phyloP scores from a whole-genome alignment of 2,888 invertebrate species.

The Bursaphelenchus okinawaensis region DNA sequence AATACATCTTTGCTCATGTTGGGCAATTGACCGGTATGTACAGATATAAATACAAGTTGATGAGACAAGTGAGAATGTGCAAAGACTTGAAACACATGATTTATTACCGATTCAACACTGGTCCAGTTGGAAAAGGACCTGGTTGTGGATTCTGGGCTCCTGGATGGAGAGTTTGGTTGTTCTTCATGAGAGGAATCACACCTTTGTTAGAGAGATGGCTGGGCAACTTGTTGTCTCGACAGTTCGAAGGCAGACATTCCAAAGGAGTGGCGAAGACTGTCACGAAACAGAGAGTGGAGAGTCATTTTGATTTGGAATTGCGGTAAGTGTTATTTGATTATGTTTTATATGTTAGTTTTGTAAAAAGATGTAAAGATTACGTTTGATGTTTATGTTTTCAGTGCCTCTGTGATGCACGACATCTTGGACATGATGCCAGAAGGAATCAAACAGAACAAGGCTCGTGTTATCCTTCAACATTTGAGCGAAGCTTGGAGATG shows the following conservation, averaged over 20 bases:
- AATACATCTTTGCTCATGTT: constrained; percentile 98
- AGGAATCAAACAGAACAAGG: constrained; percentile 99
- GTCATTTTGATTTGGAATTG: constrained; percentile 96
- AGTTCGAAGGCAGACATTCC: constrained; percentile 97
- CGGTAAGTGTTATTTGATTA: constrained; percentile 61
- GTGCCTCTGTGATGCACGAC: constrained; percentile 69
- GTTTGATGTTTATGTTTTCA: constrained; percentile 22
- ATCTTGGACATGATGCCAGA: constrained; percentile 99
- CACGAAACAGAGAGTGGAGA: constrained; percentile 97
- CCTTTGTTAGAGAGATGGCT: constrained; percentile 95
- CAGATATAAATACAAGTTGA: constrained; percentile 51
- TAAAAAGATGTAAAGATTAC: neutral
- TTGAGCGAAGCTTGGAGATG: constrained; percentile 98
- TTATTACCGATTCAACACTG: constrained; percentile 73
- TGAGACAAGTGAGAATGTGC: constrained; percentile 75
- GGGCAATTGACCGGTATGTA: constrained; percentile 84
- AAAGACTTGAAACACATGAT: constrained; percentile 98
- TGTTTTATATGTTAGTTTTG: neutral
- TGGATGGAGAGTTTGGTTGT: constrained; percentile 98
- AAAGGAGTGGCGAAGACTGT: constrained; percentile 98
- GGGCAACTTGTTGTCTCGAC: constrained; percentile 93
- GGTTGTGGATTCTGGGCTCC: constrained; percentile 57
- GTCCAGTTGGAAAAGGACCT: constrained; percentile 57
- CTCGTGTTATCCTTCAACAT: constrained; percentile 95
- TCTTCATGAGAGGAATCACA: constrained; percentile 98